Base-by-base conservation (phyloP, 2,113 vertebrate genomes). In the Burhinus bistriatus region DNA sequence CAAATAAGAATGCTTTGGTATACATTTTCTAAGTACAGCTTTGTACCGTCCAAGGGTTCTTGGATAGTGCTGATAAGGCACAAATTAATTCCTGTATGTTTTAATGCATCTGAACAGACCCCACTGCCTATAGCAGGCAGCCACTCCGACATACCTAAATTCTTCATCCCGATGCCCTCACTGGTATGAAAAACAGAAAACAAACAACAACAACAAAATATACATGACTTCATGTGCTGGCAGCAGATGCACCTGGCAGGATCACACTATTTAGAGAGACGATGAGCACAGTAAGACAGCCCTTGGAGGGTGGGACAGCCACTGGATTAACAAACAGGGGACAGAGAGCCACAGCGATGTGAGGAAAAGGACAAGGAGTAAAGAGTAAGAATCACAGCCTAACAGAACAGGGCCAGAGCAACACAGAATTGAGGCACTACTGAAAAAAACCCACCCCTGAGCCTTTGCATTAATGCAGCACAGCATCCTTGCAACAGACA, bases 191-290 rank as follows among this genome's bases (percentile, higher is more conserved):
- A 89, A 84, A 4, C 58, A 87, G 73, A 79, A 49, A 83, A 69
- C 38, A 87, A 83, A 64, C 34, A 73, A 62, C 49, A 52, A 57
- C 55, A 40, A 65, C 25, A 70, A 71, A 87, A 83, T 68, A n/a
- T 7, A 69, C 58, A 90, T 83, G 94, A 95, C 92, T 95, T 95
- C 94, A 97, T 54, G 71, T 55, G 75, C 69, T 94, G 96, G 95
- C 95, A 93, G 57, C 75, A 84, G 85, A 65, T 20, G 80, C 89
- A 44, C 76, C 83, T 42, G 87, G 90, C 58, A 79, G 78, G 90
- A 30, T 6, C 45, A 57, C 52, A 20, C 55, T 29, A 44, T 0
- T 36, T 42, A 81, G 59, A 78, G 44, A 68, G 65, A 32, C 0
- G 65, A 95, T 5, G 64, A 78, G 72, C 55, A 73, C 83, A 88